Base-by-base conservation (phyloP, 2,113 vertebrate species). In the Thinocorus orbignyianus region DNA sequence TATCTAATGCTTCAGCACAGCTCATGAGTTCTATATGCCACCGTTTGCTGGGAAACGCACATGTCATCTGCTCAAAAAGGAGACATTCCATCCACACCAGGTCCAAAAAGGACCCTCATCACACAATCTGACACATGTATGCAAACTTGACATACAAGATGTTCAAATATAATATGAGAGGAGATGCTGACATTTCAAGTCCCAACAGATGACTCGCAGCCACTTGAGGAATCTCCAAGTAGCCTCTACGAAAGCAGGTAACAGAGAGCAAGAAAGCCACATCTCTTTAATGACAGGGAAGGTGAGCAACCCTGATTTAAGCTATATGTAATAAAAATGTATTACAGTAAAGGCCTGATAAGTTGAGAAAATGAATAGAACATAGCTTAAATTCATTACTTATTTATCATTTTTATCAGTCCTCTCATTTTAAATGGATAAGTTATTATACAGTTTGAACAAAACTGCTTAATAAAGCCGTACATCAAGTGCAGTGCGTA, bases 371-470 rank as follows among this genome's bases (percentile, higher is more conserved):
- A 90, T 84, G 8, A 94, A 69, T 30, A 91, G 65, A 89, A 76
- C 9, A 35, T 81, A 84, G 48, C 48, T 61, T 41, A 69, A 95
- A 92, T 87, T 95, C 69, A 90, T 94, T 92, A 81, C 24, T 93
- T 92, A 95, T 84, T 93, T 76, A 97, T 76, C 9, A 61, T 91
- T 96, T 96, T 96, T 94, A 90, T 86, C 95, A 93, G 55, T 76
- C 24, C 2, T 93, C 64, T 92, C 85, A 94, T 92, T 90, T 86
- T 91, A 84, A 93, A 90, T 49, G 69, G 84, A 8, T 71, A 96
- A 88, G 72, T 93, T 88, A 73, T 88, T 33, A 78, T 3, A 74
- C 35, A 84, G 52, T 71, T 96, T 86, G 80, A 91, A 81, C 49
- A 90, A 95, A 94, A 88, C 18, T 86, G 44, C 44, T 69, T 92